Evolutionary conservation across 1,140 invertebrate genomes (phyloP).

Genomic region (Habropoda laboriosa): DNA sequence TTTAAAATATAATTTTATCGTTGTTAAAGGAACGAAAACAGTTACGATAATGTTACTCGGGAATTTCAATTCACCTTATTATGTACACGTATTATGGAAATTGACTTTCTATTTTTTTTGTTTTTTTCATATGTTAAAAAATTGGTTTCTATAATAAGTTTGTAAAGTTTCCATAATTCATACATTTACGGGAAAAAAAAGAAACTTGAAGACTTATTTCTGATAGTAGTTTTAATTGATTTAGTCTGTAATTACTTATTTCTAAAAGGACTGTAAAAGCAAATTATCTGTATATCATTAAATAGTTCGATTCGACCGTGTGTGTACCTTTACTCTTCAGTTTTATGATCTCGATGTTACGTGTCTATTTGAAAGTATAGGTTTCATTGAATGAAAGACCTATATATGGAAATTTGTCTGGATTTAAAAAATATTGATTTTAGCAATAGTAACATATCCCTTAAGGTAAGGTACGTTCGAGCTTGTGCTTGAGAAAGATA

Average conservation of each 20-base stretch:
- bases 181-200: not conserved
- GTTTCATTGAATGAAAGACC: slow-evolving; percentile 25
- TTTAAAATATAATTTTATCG: no score
- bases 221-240: slow-evolving; percentile 5
- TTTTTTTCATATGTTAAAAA: no score
- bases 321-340: slow-evolving; percentile 22
- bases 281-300: slow-evolving; percentile 25
- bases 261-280: slow-evolving; percentile 10
- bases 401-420: slow-evolving; percentile 34
- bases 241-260: slow-evolving; percentile 29
- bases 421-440: slow-evolving; percentile 43
- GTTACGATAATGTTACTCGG: no score
- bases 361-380: slow-evolving; percentile 27
- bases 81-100: no score
- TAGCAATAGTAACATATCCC: slow-evolving; percentile 41
- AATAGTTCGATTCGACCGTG: slow-evolving; percentile 27
- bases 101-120: no score
- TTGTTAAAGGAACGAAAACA: no score
- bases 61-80: no score
- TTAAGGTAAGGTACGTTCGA: slow-evolving; percentile 62
- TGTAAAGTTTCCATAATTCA: no score
- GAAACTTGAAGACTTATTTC: not conserved
- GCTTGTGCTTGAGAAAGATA: slow-evolving; percentile 57
- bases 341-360: slow-evolving; percentile 42
- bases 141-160: no score